Base-by-base conservation (phyloP, 2,888 invertebrate species). In the Lasioglossum villosulum region DNA sequence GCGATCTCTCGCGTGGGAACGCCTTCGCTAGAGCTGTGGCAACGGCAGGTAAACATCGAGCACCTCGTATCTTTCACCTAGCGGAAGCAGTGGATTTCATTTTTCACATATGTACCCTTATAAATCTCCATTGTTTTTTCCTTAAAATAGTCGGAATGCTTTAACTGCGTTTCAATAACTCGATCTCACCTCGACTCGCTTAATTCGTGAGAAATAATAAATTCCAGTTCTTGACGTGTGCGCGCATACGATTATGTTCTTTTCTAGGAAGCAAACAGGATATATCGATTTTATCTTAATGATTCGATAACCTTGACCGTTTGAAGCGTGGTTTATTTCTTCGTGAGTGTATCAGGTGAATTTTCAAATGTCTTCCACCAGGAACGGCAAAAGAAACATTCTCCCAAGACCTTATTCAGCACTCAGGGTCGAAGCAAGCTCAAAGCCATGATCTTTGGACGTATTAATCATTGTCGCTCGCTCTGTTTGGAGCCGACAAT, bases 381-480 rank as follows among this genome's bases (percentile, higher is more conserved):
- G 48, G 2, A 52, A 52, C 48, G 23, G 48, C 48, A 23, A 8
- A 8, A 52, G 23, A 23, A 52, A 52, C 23, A 52, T 52, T 52
- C 23, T 52, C 48, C 48, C 48, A 52, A 52, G 23, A 23, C 48
- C 8, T 23, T 23, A 23, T 52, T 52, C 23, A 8, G 48, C 48
- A 23, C 23, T 52, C 48, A 52, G 23, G 23, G 23, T 23, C 48
- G 48, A 8, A 52, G 48, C 23, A 23, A 52, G 23, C 0, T 52
- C 19, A 30, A 66, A 83, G 71, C 70, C 81, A 82, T 71, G 23
- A 63, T 84, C 83, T 84, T 88, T 77, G 80, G 72, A 75, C 71
- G 0, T 59, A 27, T 59, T 34, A 74, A 77, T 76, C 73, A 52
- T 63, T 16, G 14, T 27, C 59, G 39, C 66, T 34, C 52, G 39